These are phyloP conservation scores for Ametastegia equiseti DNA, from an alignment of 2,888 invertebrate species.

Conservation along the genomic window DNA sequence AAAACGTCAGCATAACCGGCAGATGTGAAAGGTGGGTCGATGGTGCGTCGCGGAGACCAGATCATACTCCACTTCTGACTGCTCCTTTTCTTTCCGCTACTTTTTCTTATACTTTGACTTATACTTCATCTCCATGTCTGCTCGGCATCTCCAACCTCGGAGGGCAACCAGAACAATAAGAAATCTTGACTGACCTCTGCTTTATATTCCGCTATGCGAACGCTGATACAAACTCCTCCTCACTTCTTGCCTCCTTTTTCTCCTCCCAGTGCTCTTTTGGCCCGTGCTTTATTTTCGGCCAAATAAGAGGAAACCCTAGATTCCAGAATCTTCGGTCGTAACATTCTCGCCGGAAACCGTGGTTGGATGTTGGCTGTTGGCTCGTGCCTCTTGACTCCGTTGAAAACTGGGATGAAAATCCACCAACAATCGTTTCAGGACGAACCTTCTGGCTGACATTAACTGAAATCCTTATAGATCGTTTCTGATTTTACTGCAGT, in stretches of 20 bases:
- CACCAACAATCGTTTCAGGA: background rate
- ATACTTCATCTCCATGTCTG: slow-evolving; percentile 10
- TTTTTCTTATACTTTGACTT: background rate
- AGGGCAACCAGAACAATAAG: slow-evolving; percentile 40
- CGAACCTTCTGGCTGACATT: background rate
- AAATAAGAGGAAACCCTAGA: background rate
- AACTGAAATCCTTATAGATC: background rate
- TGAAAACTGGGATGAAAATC: background rate
- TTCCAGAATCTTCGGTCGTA: slow-evolving; percentile 19
- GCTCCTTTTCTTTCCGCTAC: background rate
- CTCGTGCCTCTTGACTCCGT: background rate
- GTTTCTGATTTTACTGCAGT: background rate
- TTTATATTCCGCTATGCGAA: slow-evolving; percentile 67
- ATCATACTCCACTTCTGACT: slow-evolving; percentile 10
- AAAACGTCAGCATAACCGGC: slow-evolving; percentile 40
- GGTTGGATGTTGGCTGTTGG: background rate
- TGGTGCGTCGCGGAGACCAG: slow-evolving; percentile 16
- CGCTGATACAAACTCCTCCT: slow-evolving; percentile 67
- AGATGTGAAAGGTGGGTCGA: slow-evolving; percentile 33
- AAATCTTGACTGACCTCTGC: slow-evolving; percentile 63
- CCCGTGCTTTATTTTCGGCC: slow-evolving; percentile 25
- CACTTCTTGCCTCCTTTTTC: slow-evolving; percentile 37
- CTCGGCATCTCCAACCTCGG: background rate
- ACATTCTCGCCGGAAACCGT: background rate
- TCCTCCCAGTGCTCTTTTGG: slow-evolving; percentile 22